Base-by-base conservation (phyloP, 2,888 invertebrate genomes). In the Elysia crispata region DNA sequence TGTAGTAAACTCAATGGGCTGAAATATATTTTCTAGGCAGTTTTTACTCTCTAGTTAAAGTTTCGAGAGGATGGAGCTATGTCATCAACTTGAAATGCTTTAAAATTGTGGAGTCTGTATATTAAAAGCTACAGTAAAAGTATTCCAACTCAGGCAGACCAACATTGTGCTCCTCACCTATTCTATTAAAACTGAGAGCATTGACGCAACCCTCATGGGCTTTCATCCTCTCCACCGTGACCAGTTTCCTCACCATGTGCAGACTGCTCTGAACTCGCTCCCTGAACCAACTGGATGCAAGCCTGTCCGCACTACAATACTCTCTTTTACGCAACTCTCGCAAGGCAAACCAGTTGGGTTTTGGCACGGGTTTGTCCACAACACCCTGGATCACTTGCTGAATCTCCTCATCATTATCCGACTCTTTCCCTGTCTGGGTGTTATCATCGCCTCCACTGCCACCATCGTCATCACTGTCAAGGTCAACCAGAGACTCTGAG, bases 131-230 rank as follows among this genome's bases (percentile, higher is more conserved):
- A n/a, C n/a, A n/a, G n/a, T n/a, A n/a, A n/a, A n/a, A n/a, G n/a
- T n/a, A n/a, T n/a, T n/a, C n/a, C n/a, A n/a, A n/a, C n/a, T n/a
- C n/a, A n/a, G n/a, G n/a, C n/a, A n/a, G n/a, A n/a, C n/a, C n/a
- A n/a, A n/a, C n/a, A n/a, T n/a, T n/a, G n/a, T n/a, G 6, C n/a
- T 30, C 78, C 83, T 82, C 81, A 91, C 91, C 96, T 91, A 94
- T 93, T 82, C 94, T 94, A 91, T 97, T 97, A 92, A 98, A 98
- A 93, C 97, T 95, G 79, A 98, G 94, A 82, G 96, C 95, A 93
- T 98, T 98, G 1, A 98, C 98, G 93, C 98, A 98, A 82, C 97
- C 97, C 87, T 93, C 94, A 92, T 98, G 98, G 84, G 95, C 94
- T 82, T 95, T 94, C 87, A 98, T 93, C 88, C 94, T 94, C 87